Conservation (phyloP, 2,113 vertebrate species). For the Bos indicus region DNA sequence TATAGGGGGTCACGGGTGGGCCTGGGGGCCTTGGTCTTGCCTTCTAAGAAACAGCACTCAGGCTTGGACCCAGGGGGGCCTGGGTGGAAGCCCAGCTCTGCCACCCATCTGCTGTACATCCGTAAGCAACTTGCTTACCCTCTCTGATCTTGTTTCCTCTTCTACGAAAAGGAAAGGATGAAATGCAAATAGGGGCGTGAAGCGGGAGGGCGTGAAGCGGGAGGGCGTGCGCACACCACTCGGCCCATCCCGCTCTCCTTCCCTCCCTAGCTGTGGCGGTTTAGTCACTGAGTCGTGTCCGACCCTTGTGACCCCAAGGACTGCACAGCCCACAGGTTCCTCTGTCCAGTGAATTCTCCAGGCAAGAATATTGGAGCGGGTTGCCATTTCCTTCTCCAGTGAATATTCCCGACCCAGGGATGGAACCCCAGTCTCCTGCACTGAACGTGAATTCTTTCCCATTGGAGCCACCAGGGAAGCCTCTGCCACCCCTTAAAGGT, state of each 20-base stretch:
- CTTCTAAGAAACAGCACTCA: neutral
- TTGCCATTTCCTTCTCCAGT: neutral
- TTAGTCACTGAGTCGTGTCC: neutral
- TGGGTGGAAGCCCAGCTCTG: neutral
- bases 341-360: neutral
- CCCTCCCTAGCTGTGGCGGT: neutral
- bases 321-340: neutral
- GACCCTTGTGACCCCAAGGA: neutral
- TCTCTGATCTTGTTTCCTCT: neutral
- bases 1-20: accelerated
- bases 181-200: accelerated
- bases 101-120: neutral
- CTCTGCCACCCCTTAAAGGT: neutral
- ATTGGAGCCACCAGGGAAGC: neutral
- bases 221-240: accelerated
- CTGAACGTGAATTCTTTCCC: neutral
- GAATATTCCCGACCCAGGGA: neutral
- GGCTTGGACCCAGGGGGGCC: neutral
- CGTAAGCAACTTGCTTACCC: neutral
- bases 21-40: neutral
- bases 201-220: accelerated
- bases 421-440: neutral
- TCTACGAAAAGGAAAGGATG: neutral
- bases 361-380: neutral
- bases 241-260: neutral